These are phyloP conservation scores for Musca domestica DNA, from an alignment of 1,140 invertebrate species.

Conservation along the genomic window DNA sequence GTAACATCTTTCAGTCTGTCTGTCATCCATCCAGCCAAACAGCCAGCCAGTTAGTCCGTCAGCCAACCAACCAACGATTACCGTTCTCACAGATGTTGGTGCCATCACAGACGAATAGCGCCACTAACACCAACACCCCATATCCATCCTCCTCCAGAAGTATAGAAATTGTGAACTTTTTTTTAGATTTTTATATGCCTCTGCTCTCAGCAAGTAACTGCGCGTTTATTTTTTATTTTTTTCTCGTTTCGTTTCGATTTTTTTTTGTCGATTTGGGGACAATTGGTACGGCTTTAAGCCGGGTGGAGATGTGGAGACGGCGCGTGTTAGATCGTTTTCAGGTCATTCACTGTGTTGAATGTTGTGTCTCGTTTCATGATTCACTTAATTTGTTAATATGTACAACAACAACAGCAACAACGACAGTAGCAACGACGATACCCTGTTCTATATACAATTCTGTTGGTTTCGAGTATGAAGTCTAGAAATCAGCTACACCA, in stretches of 20 bases:
- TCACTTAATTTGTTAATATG: constrained; percentile 5
- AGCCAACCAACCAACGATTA: no score
- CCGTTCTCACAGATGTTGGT: no score
- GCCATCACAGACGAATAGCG: no score
- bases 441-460: no score
- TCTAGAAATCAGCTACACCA: constrained; percentile 9
- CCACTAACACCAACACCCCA: no score
- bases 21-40: no score
- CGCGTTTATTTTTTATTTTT: neutral
- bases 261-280: neutral
- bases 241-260: neutral
- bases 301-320: neutral
- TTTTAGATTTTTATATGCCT: neutral
- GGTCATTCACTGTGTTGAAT: constrained; percentile 19
- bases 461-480: no score
- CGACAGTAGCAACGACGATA: neutral
- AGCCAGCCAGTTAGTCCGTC: no score
- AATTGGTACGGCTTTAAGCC: neutral
- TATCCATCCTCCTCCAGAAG: no score
- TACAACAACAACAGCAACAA: neutral
- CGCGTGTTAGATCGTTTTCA: constrained; percentile 21
- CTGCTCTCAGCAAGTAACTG: no score
- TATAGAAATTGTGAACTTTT: neutral
- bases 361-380: constrained; percentile 18
- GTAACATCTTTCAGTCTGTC: no score